Conservation (phyloP, 2,888 invertebrate species). For the Thecocarcelia acutangulata region DNA sequence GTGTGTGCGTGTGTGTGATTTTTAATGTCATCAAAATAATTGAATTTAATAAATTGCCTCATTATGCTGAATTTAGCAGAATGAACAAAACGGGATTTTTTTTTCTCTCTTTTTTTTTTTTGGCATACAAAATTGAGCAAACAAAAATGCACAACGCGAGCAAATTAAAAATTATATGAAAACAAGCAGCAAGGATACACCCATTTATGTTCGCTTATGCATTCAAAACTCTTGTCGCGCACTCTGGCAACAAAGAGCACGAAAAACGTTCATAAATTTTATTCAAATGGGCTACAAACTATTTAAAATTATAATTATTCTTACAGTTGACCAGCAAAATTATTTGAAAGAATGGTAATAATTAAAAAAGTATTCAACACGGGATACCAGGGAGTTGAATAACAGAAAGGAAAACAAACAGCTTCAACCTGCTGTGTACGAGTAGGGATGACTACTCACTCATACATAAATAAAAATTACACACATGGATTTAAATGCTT, state of each 20-base stretch:
- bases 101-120: too few species aligned
- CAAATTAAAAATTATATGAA: conserved; percentile 63
- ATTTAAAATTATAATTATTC: conserved; percentile 40
- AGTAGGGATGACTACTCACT: background rate
- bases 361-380: conserved; percentile 10
- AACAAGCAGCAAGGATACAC: conserved; percentile 25
- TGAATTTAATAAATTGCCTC: conserved; percentile 82
- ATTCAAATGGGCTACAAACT: background rate
- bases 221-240: conserved; percentile 14
- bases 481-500: conserved; percentile 60
- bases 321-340: conserved; percentile 37
- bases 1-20: conserved; percentile 24
- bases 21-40: conserved; percentile 81
- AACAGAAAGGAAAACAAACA: background rate
- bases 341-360: conserved; percentile 17
- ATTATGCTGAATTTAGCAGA: conserved; percentile 75
- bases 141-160: conserved; percentile 26
- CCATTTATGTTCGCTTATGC: background rate
- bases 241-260: conserved; percentile 2
- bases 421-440: background rate
- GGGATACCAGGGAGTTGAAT: background rate
- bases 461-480: background rate
- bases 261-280: conserved; percentile 23
- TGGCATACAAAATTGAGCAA: conserved; percentile 16
- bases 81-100: conserved; percentile 13